These are phyloP conservation scores for Chiloscyllium plagiosum DNA, from an alignment of 2,113 vertebrate genomes.

Conservation along the genomic window DNA sequence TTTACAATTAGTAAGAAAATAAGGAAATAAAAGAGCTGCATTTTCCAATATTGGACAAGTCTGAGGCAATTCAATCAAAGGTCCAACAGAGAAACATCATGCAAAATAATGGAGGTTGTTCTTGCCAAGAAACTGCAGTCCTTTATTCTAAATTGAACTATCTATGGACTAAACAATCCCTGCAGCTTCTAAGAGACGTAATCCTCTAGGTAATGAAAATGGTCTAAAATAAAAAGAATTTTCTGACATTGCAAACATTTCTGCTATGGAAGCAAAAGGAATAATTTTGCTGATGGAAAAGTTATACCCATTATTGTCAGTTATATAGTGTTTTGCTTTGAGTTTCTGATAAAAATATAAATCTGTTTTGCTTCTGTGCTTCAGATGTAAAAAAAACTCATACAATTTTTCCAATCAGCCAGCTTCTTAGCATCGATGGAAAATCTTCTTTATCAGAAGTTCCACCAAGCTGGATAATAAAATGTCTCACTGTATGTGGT, in stretches of 20 bases:
- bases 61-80: neutral
- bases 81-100: neutral
- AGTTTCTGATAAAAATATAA: neutral
- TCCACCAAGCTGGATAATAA: neutral
- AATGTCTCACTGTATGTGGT: neutral
- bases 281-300: neutral
- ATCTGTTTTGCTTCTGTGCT: too few relatives aligned
- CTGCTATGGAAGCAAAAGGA: neutral
- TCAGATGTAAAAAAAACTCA: neutral
- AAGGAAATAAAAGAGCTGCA: neutral
- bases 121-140: neutral
- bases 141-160: neutral
- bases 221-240: neutral
- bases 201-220: neutral
- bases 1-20: neutral
- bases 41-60: neutral
- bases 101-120: neutral
- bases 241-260: neutral
- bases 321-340: neutral
- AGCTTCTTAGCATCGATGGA: neutral
- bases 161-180: neutral
- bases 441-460: neutral
- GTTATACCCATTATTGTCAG: neutral
- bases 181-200: neutral
- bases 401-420: neutral